These are phyloP conservation scores for Sorex maritimensis DNA, from an alignment of 2,797 vertebrate species.

Conservation along the genomic window DNA sequence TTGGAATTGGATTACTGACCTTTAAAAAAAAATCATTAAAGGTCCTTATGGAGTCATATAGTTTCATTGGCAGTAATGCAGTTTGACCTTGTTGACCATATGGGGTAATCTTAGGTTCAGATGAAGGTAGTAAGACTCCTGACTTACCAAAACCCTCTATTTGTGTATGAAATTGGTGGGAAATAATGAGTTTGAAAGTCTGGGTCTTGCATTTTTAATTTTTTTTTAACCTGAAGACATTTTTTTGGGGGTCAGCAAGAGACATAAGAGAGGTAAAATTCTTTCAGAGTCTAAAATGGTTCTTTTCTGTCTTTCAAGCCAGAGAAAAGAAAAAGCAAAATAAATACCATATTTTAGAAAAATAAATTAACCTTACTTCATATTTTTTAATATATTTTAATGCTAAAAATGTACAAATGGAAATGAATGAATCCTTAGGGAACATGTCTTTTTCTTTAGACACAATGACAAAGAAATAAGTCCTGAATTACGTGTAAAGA, in stretches of 20 bases:
- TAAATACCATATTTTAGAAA: conserved; percentile 42
- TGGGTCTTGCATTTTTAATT: conserved; percentile 55
- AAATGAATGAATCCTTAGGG: conserved; percentile 37
- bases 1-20: conserved; percentile 90
- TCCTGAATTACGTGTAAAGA: conserved; percentile 65
- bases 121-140: neutral
- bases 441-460: conserved; percentile 69
- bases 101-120: conserved; percentile 49
- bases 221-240: conserved; percentile 64
- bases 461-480: conserved; percentile 39
- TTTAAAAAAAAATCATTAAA: conserved; percentile 75
- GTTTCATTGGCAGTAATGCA: conserved; percentile 77
- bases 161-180: neutral
- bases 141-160: neutral
- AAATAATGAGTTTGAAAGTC: conserved; percentile 62
- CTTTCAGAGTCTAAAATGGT: conserved; percentile 70
- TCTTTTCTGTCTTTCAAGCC: conserved; percentile 39
- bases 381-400: conserved; percentile 73
- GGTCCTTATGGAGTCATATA: conserved; percentile 81
- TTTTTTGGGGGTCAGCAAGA: conserved; percentile 48
- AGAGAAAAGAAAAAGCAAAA: conserved; percentile 68
- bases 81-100: conserved; percentile 83
- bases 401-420: conserved; percentile 45
- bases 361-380: conserved; percentile 59
- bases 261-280: conserved; percentile 69